Base-by-base conservation (phyloP, 1,140 invertebrate species). In the Zaprionus lachaisei region DNA sequence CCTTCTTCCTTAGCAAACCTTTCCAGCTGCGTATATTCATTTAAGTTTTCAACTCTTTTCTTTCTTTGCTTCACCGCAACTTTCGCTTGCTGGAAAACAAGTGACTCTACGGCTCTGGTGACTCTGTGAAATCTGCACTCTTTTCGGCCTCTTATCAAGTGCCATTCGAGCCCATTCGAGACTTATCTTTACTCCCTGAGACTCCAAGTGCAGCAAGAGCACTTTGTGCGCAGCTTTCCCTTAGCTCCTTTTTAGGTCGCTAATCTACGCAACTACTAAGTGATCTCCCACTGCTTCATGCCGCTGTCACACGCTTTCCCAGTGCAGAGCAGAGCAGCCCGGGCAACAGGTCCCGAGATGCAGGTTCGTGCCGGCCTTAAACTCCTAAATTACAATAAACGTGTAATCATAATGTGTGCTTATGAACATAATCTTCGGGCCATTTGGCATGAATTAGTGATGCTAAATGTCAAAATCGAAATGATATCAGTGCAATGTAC, bases 331-430 rank as follows among this genome's bases (percentile, higher is more conserved):
- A 20, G 24, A 34, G 54, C 5, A 20, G 17, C 6, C 15, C n/a
- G 47, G 20, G 14, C 60, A 65, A 66, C 70, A 66, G 54, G 62
- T 72, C 51, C 28, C n/a, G 20, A 31, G 28, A 28, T 26, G 22
- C 24, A 47, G 14, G 7, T 41, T 31, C 22, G 31, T 55, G 58
- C 31, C 28, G 24, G 67, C 41, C 61, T 64, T 90, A 92, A 80
- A 89, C 90, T 91, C 82, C 82, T 92, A 92, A 92, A 92, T 92
- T 92, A 92, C 80, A 91, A 89, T 91, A 92, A 92, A 92, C 80
- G 90, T 92, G 90, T 83, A 92, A 92, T 92, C 90, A 78, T 91
- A 92, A 92, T 92, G 90, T 81, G 89, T 85, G 84, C 90, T 91
- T 89, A 91, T 92, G 83, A 90, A 86, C 90, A 86, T 92, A 90